Evolutionary conservation across 2,797 vertebrate species (phyloP).

Genomic region (Emys orbicularis): DNA sequence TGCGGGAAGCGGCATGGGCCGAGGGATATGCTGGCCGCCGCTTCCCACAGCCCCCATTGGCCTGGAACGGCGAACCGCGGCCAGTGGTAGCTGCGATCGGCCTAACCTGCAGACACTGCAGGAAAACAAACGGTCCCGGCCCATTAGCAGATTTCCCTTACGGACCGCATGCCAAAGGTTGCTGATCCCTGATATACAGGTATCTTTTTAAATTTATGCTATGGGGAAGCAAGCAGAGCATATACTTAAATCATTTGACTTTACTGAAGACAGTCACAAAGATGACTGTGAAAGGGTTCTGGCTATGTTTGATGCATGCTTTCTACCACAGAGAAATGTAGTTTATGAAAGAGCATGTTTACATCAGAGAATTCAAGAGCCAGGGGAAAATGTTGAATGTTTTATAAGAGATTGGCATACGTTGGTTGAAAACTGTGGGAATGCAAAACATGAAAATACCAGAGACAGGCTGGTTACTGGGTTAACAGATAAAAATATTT

Average conservation of each 20-base stretch:
- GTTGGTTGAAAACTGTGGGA: neutral
- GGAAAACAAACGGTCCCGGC: no score
- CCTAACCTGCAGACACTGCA: no score
- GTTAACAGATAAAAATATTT: neutral
- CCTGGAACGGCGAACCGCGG: no score
- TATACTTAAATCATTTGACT: neutral
- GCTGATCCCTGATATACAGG: neutral
- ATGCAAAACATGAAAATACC: neutral
- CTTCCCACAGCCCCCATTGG: no score
- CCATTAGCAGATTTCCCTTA: no score
- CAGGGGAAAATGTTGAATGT: neutral
- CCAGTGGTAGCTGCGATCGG: no score
- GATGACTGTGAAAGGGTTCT: neutral
- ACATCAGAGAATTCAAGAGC: neutral
- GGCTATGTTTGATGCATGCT: neutral
- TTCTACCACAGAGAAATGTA: neutral
- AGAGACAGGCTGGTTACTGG: neutral
- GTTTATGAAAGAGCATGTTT: neutral
- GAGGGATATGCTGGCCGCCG: no score
- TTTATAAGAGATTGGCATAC: neutral
- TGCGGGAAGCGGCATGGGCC: no score
- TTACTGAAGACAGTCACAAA: neutral
- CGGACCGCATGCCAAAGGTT: no score
- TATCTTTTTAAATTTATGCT: neutral
- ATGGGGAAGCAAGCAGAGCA: neutral